Evolutionary conservation across 2,888 invertebrate species (phyloP).

Genomic region (Yponomeuta evonymella): DNA sequence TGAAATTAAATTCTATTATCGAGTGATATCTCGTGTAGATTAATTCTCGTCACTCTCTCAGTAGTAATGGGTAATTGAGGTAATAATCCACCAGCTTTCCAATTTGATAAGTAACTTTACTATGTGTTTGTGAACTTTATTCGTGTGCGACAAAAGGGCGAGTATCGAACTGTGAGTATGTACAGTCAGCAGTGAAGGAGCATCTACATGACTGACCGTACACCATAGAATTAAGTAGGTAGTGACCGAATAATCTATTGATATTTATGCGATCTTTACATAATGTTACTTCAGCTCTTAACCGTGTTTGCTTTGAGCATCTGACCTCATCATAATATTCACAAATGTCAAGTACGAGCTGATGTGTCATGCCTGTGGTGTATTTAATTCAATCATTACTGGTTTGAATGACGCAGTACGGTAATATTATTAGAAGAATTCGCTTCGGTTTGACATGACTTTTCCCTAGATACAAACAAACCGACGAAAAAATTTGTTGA

Average conservation of each 20-base stretch:
- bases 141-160: neutral
- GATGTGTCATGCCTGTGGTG: slow-evolving; percentile 18
- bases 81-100: neutral
- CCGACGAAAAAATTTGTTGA: too few species aligned
- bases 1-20: neutral
- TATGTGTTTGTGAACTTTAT: neutral
- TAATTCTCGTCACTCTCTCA: neutral
- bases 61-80: neutral
- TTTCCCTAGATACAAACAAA: too few species aligned
- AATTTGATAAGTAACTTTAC: neutral
- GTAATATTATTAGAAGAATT: neutral
- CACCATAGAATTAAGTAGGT: neutral
- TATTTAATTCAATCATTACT: slow-evolving; percentile 31
- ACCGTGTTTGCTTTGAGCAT: slow-evolving; percentile 7
- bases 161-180: neutral
- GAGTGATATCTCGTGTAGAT: neutral
- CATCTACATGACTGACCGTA: neutral
- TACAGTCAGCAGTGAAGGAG: neutral
- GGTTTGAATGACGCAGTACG: neutral
- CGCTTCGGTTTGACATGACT: too few species aligned
- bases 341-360: slow-evolving; percentile 4
- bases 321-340: slow-evolving; percentile 20
- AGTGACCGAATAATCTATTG: slow-evolving; percentile 2
- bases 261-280: slow-evolving; percentile 16
- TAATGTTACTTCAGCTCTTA: slow-evolving; percentile 18